Evolutionary conservation across 2,113 vertebrate genomes (phyloP).

Genomic region (Terrapene triunguis): DNA sequence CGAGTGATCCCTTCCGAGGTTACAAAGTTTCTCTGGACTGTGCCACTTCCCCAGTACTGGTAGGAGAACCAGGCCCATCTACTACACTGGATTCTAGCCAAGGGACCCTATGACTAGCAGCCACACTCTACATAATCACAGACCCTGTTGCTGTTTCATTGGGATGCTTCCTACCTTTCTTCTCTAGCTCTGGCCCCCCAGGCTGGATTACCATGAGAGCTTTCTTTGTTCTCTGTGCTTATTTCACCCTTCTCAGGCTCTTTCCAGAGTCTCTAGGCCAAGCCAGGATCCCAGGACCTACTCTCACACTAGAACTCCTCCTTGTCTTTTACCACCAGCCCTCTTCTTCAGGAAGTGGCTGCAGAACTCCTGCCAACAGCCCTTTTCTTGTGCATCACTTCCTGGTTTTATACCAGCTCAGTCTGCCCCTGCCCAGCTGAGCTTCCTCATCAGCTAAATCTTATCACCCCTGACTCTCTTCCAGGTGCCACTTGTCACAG

Average conservation of each 20-base stretch:
- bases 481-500: no score
- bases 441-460: neutral
- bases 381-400: neutral
- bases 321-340: neutral
- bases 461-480: neutral
- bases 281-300: neutral
- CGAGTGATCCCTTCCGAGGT: neutral
- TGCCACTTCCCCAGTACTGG: neutral
- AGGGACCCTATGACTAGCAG: neutral
- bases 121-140: neutral
- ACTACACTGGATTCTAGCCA: neutral
- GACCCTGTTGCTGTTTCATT: neutral
- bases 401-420: neutral
- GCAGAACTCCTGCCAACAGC: neutral
- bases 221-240: neutral
- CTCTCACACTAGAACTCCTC: neutral
- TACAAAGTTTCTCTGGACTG: neutral
- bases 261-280: neutral
- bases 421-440: neutral
- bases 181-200: neutral
- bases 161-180: neutral
- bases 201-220: neutral
- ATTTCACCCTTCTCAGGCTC: neutral
- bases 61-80: neutral
- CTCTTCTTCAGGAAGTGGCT: no score